Evolutionary conservation across 1,140 invertebrate genomes (phyloP).

Genomic region (Drosophila pallidifrons): DNA sequence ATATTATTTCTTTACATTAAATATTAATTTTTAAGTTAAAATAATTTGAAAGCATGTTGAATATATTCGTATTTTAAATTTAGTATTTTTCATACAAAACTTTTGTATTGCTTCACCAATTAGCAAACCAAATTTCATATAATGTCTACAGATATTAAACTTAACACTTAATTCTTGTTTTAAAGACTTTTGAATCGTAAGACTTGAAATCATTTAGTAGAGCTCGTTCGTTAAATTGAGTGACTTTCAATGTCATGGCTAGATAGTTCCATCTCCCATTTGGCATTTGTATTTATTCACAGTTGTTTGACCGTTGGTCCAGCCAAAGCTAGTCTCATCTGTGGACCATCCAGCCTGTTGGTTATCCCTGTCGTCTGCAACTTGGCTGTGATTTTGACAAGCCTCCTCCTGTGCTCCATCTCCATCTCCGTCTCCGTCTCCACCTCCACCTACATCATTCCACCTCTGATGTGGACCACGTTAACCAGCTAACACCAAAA

Average conservation of each 20-base stretch:
- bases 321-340: conserved; percentile 39
- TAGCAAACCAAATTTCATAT: no score
- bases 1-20: no score
- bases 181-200: conserved; percentile 1
- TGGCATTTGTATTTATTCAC: conserved; percentile 22
- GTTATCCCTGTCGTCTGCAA: conserved; percentile 72
- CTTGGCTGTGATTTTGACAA: conserved; percentile 76
- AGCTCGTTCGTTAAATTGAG: conserved; percentile 51
- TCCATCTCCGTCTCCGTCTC: not conserved
- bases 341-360: conserved; percentile 32
- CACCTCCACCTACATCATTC: not conserved
- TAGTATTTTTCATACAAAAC: no score
- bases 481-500: conserved; percentile 1
- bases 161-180: not conserved
- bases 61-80: no score
- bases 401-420: conserved; percentile 21
- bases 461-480: conserved; percentile 16
- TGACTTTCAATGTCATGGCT: conserved; percentile 51
- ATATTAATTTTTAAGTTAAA: no score
- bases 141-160: no score
- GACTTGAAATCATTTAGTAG: not conserved
- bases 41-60: no score
- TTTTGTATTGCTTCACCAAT: no score
- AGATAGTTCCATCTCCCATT: conserved; percentile 17
- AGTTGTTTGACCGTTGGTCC: conserved; percentile 31